Evolutionary conservation across 2,797 vertebrate genomes (phyloP).

Genomic region (Parauchenoglanis ngamensis): DNA sequence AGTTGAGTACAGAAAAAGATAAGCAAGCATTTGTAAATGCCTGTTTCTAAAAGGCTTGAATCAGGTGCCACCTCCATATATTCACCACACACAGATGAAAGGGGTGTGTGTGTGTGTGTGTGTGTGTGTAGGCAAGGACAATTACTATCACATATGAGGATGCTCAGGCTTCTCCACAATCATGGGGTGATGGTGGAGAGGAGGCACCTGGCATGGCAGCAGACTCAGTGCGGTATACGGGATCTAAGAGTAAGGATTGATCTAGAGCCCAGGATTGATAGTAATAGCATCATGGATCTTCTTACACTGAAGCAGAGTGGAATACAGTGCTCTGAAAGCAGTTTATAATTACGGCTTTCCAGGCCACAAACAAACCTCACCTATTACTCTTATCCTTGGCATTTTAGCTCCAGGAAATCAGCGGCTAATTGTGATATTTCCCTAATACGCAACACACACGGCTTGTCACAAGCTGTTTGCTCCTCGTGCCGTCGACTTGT

Average conservation of each 20-base stretch:
- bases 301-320: conserved; percentile 70
- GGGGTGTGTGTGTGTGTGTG: conserved; percentile 20
- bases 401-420: conserved; percentile 62
- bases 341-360: conserved; percentile 72
- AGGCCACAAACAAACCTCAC: conserved; percentile 71
- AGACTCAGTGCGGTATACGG: conserved; percentile 43
- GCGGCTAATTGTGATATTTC: conserved; percentile 73
- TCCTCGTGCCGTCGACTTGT: conserved; percentile 63
- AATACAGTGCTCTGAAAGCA: conserved; percentile 68
- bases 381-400: conserved; percentile 65
- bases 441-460: conserved; percentile 59
- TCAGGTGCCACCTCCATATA: conserved; percentile 27
- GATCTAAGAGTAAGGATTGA: conserved; percentile 56
- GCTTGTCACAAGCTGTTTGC: conserved; percentile 66
- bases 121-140: conserved; percentile 16
- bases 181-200: conserved; percentile 61
- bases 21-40: neutral
- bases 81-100: too few relatives aligned
- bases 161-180: conserved; percentile 46
- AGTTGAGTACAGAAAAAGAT: neutral
- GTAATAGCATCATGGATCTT: conserved; percentile 75
- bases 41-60: conserved; percentile 23
- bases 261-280: conserved; percentile 69
- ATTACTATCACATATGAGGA: conserved; percentile 48
- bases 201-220: conserved; percentile 65